Evolutionary conservation across 2,888 invertebrate species (phyloP).

Genomic region (Candidula unifasciata): DNA sequence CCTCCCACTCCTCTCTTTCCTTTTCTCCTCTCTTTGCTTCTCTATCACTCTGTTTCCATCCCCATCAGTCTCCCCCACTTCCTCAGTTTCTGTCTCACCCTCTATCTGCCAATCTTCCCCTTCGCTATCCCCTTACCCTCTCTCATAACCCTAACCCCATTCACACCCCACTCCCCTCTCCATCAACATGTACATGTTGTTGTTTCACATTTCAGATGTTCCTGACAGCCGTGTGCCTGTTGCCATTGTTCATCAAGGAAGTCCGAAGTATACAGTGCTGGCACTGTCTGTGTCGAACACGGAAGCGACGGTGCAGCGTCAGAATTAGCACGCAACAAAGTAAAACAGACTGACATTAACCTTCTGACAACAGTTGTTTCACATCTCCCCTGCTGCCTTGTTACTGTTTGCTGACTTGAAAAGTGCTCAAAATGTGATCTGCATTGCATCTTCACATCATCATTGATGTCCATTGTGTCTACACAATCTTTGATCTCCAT

Average conservation of each 20-base stretch:
- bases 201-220: conserved; percentile 53
- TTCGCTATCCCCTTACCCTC: too few relatives aligned
- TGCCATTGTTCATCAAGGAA: conserved; percentile 66
- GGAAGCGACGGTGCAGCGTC: neutral
- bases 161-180: too few relatives aligned
- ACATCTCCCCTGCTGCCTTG: neutral
- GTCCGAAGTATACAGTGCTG: conserved; percentile 49
- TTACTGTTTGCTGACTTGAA: neutral
- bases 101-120: too few relatives aligned
- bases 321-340: neutral
- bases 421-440: neutral
- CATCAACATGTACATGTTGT: neutral
- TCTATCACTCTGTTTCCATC: too few relatives aligned
- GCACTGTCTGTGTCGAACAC: neutral
- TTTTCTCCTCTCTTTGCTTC: too few relatives aligned
- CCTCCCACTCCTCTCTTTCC: too few relatives aligned
- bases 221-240: conserved; percentile 64
- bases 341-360: conserved; percentile 5
- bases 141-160: too few relatives aligned
- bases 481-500: neutral
- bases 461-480: too few relatives aligned
- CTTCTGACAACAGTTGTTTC: neutral
- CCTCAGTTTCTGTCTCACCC: too few relatives aligned
- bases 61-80: too few relatives aligned
- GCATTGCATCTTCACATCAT: neutral